Conservation (phyloP, 2,797 vertebrate species). For the Avahi laniger region DNA sequence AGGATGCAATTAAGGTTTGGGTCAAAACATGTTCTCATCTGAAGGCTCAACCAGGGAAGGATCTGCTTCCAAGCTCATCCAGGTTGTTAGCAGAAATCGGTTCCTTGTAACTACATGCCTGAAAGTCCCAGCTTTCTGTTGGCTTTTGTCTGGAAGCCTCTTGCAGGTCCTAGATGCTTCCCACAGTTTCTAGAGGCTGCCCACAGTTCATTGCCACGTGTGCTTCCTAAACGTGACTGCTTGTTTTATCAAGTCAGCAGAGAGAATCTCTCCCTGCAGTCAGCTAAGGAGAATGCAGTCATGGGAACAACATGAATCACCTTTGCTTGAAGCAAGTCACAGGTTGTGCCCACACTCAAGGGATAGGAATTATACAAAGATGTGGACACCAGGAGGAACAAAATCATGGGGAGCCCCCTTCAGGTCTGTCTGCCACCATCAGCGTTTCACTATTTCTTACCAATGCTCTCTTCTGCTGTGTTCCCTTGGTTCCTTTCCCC, state of each 20-base stretch:
- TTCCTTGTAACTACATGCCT: neutral
- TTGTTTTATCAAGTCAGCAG: neutral
- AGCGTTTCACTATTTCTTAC: neutral
- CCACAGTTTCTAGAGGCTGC: neutral
- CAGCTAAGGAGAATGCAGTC: neutral
- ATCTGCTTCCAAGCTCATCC: neutral
- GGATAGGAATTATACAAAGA: neutral
- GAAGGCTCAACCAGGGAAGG: neutral
- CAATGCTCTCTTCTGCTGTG: neutral
- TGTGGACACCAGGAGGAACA: neutral
- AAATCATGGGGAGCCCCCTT: neutral
- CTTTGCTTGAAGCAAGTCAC: neutral
- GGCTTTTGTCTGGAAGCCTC: neutral
- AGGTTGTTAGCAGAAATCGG: neutral
- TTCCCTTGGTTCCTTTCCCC: neutral
- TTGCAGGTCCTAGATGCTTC: neutral
- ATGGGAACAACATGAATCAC: neutral
- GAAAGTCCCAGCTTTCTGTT: neutral
- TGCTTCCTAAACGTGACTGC: neutral
- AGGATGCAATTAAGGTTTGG: neutral
- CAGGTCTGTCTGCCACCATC: neutral
- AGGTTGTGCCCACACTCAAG: neutral
- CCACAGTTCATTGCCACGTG: neutral
- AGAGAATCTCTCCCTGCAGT: neutral
- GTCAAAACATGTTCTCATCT: neutral